phyloP scores from a whole-genome alignment of 2,888 invertebrate species.

The Isotomurus palustris region DNA sequence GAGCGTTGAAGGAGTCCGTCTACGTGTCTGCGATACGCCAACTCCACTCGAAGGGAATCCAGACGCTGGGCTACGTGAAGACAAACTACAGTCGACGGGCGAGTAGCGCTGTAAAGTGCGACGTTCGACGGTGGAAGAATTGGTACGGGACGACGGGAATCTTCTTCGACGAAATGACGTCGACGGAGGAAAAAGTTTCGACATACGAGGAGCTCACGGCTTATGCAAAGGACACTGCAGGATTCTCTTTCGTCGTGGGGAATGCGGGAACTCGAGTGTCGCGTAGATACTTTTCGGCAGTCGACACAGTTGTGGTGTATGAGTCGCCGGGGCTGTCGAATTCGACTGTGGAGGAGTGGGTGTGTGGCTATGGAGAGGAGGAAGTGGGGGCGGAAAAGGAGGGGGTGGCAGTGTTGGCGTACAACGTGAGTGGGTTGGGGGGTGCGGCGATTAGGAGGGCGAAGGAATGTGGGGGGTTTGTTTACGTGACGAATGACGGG shows the following conservation, averaged over 20 bases:
- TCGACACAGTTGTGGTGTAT: slow-evolving; percentile 39
- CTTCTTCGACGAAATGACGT: slow-evolving; percentile 43
- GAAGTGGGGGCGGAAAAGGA: slow-evolving; percentile 10
- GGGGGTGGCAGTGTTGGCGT: slow-evolving; percentile 34
- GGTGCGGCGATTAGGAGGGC: slow-evolving; percentile 12
- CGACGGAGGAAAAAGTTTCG: slow-evolving; percentile 8
- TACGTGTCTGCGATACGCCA: slow-evolving; percentile 22
- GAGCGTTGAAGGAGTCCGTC: slow-evolving; percentile 8
- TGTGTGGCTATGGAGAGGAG: slow-evolving; percentile 18
- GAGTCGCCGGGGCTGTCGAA: slow-evolving; percentile 29
- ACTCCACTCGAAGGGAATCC: slow-evolving; percentile 26
- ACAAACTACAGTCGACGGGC: slow-evolving; percentile 26
- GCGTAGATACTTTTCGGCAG: slow-evolving; percentile 23
- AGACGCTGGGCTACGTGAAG: slow-evolving; percentile 37
- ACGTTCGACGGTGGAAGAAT: slow-evolving; percentile 30
- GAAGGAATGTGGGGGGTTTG: slow-evolving; percentile 29
- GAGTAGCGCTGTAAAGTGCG: slow-evolving; percentile 16
- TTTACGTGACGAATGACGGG: slow-evolving; percentile 37
- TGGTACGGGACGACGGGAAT: slow-evolving; percentile 33
- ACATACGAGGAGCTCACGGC: slow-evolving; percentile 22
- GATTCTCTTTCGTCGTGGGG: slow-evolving; percentile 34
- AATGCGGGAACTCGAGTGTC: slow-evolving; percentile 35
- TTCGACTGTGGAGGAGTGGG: slow-evolving; percentile 1
- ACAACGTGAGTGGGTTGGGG: slow-evolving; percentile 20
- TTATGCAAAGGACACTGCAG: slow-evolving; percentile 19